A percentile compares a stretch with the other conserved stretches of the same genome.
phyloP scores from a whole-genome alignment of 2,888 invertebrate species.

The Priocnemis perturbator region DNA sequence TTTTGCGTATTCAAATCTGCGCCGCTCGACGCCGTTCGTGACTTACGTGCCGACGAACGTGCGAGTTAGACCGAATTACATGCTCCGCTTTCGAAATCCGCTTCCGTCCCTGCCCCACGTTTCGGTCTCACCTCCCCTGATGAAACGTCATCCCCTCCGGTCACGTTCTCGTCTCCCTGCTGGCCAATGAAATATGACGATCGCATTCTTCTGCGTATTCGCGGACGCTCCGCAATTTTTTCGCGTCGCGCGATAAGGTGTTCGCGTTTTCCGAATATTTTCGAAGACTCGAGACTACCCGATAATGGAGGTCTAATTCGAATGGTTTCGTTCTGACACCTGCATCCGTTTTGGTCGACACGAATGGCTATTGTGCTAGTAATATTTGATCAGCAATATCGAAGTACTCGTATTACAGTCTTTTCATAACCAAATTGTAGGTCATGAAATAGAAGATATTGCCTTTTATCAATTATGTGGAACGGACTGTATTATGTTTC shows the following conservation, averaged over 20 bases:
- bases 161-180: constrained; percentile 30
- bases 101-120: constrained; percentile 9
- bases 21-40: constrained; percentile 4
- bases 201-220: constrained; percentile 35
- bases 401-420: too few species aligned
- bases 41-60: not conserved
- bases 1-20: constrained; percentile 14
- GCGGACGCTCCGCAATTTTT: constrained; percentile 26
- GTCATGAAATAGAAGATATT: too few species aligned
- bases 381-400: too few species aligned
- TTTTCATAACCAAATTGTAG: too few species aligned
- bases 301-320: constrained; percentile 7
- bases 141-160: constrained; percentile 5
- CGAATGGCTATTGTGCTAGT: too few species aligned
- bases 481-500: too few species aligned
- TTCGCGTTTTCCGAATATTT: constrained; percentile 19
- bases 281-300: constrained; percentile 13
- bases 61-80: constrained; percentile 6
- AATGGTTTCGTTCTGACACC: not conserved
- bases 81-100: constrained; percentile 19
- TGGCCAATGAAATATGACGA: constrained; percentile 41
- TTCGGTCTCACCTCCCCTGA: not conserved
- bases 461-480: too few species aligned
- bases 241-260: constrained; percentile 22
- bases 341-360: too few species aligned